phyloP scores from a whole-genome alignment of 1,140 invertebrate genomes.

The Diachasma alloeum region DNA sequence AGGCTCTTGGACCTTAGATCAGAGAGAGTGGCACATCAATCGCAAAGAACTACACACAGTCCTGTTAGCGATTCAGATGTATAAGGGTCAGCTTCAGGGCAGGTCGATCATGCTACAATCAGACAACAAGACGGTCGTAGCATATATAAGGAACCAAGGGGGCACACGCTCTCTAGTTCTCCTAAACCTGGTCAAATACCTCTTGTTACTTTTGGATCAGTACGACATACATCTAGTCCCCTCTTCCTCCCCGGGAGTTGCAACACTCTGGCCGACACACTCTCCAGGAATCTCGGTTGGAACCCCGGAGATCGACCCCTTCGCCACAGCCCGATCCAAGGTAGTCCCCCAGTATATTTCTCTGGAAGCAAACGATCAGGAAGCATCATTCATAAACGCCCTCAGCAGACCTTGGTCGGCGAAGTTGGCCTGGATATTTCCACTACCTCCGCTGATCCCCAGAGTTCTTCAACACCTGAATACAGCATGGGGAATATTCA shows the following conservation, averaged over 20 bases:
- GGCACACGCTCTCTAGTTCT: slow-evolving; percentile 31
- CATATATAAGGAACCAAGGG: slow-evolving; percentile 36
- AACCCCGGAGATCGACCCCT: slow-evolving; percentile 24
- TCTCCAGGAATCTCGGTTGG: slow-evolving; percentile 25
- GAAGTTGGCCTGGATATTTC: slow-evolving; percentile 24
- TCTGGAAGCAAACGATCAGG: slow-evolving; percentile 9
- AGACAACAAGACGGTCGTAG: slow-evolving; percentile 45
- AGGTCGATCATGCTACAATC: slow-evolving; percentile 40
- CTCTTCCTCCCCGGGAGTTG: slow-evolving; percentile 34
- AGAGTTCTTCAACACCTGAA: slow-evolving; percentile 39
- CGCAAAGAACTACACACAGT: slow-evolving; percentile 34
- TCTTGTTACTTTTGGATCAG: slow-evolving; percentile 29
- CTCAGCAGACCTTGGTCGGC: slow-evolving; percentile 12
- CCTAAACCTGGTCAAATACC: slow-evolving; percentile 7
- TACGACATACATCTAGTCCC: slow-evolving; percentile 26
- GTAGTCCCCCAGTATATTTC: slow-evolving; percentile 23
- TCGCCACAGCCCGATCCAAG: slow-evolving; percentile 24
- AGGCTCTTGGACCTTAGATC: slow-evolving; percentile 34
- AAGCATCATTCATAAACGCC: slow-evolving; percentile 4
- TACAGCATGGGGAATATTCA: background rate
- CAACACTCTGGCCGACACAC: slow-evolving; percentile 35
- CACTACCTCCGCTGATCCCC: slow-evolving; percentile 39
- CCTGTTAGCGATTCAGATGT: slow-evolving; percentile 37
- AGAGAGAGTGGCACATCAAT: slow-evolving; percentile 42
- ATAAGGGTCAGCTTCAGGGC: slow-evolving; percentile 17